These are phyloP conservation scores for Halichoerus grypus DNA, from an alignment of 2,113 vertebrate genomes.

Conservation along the genomic window DNA sequence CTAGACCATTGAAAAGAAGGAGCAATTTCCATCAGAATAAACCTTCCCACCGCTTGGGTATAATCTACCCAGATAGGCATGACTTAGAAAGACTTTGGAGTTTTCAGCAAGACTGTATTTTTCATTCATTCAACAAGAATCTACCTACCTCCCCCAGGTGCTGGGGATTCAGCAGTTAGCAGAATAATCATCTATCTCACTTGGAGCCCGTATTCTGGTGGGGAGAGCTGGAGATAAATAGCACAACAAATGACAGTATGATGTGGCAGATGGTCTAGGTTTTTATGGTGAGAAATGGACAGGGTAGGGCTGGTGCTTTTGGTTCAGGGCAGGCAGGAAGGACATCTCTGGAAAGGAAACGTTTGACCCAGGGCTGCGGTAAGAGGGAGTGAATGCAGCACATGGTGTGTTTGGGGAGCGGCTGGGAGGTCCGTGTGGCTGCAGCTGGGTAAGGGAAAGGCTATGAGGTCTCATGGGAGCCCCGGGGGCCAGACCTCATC, in stretches of 20 bases:
- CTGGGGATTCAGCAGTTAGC: not conserved
- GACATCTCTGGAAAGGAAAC: not conserved
- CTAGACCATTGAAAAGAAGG: not conserved
- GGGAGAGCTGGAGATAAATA: not conserved
- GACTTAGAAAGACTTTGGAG: not conserved
- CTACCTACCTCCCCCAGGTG: not conserved
- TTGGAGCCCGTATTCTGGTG: not conserved
- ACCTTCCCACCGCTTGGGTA: not conserved
- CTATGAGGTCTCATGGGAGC: not conserved
- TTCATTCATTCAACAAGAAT: not conserved
- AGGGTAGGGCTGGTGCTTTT: not conserved
- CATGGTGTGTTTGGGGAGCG: not conserved
- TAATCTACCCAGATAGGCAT: not conserved
- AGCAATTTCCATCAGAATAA: slow-evolving; percentile 3
- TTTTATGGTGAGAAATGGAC: not conserved
- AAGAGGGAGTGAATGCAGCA: not conserved
- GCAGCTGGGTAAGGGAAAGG: not conserved
- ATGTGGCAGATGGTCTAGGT: not conserved
- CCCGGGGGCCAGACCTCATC: rapidly evolving
- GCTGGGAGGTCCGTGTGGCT: not conserved
- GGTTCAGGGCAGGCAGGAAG: not conserved
- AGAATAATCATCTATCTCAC: not conserved
- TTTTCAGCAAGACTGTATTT: not conserved
- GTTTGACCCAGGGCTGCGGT: not conserved
- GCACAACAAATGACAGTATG: not conserved